Evolutionary conservation across 1,140 invertebrate species (phyloP), one percentile per base, ranked within the genome.

Genomic region (Bemisia tabaci): DNA sequence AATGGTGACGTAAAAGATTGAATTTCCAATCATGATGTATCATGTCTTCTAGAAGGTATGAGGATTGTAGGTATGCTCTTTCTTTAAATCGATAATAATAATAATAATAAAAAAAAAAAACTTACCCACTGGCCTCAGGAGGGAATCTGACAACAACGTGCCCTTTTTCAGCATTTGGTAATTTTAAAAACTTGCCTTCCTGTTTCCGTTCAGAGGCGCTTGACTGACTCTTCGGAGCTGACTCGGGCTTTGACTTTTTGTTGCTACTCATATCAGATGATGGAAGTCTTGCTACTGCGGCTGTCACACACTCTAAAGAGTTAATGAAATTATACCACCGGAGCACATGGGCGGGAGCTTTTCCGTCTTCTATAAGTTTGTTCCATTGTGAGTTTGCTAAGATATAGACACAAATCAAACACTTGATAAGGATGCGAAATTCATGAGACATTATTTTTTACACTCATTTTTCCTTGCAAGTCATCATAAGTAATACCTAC

Each of bases 131-230:
- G 26, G 97, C 97, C 82, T 99, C 97, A 63, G 97, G 97, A 59
- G 97, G 97, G 78, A 99, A 99, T 72, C 97, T 81, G 0, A 99
- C 77, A 62, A 89, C 85, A 60, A 91, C 94, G 80, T 98, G 93
- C 59, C 95, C 96, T 83, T 91, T 90, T 78, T 97, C 91, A 63
- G 95, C 96, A 63, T 92, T 93, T 9, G 94, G 94, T 48, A 99
- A 80, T 48, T 99, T 95, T 66, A 98, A 85, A 80, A 97, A 99
- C 80, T 98, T 98, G 26, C 95, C 96, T 75, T 96, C 92, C 70
- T 89, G 84, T 68, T 86, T 86, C 22, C 82, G 78, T 48, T 61
- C 61, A 67, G 67, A n/a, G 27, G 39, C 26, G n/a, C 59, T 66
- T 9, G 33, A 27, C 23, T n/a, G 61, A 63, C 26, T 1, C 75